Percentiles rank a stretch among this genome's conserved stretches.
Evolutionary conservation across 2,797 vertebrate species (phyloP).

Genomic region (Alectoris magna): DNA sequence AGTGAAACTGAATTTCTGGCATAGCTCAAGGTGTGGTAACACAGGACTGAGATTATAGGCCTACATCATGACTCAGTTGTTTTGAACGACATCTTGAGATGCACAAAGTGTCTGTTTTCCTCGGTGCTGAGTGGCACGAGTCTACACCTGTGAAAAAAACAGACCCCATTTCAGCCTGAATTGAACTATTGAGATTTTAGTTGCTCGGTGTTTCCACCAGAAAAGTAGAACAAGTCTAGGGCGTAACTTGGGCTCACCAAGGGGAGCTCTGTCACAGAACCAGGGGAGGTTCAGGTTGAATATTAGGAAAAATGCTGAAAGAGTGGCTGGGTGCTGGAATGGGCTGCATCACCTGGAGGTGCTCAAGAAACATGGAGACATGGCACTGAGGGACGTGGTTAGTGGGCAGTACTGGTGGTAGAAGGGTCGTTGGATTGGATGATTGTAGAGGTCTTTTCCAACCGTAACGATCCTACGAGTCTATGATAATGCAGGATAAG

Average conservation of each 20-base stretch:
- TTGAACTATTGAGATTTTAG: neutral
- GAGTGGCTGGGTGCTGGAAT: too few species aligned
- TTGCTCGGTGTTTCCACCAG: neutral
- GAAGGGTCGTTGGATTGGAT: too few species aligned
- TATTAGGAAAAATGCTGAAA: too few species aligned
- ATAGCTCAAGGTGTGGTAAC: neutral
- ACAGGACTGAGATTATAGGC: neutral
- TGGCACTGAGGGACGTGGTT: too few species aligned
- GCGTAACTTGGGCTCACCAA: neutral
- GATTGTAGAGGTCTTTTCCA: too few species aligned
- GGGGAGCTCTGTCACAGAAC: too few species aligned
- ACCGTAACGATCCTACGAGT: too few species aligned
- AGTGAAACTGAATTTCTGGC: neutral
- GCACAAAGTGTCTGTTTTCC: neutral
- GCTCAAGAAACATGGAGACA: too few species aligned
- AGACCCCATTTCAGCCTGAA: neutral
- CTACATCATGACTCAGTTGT: neutral
- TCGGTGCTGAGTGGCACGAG: fast-evolving
- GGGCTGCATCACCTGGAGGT: too few species aligned
- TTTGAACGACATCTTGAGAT: neutral
- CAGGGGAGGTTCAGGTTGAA: too few species aligned
- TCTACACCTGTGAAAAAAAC: neutral
- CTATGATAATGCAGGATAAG: neutral
- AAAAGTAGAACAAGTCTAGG: neutral
- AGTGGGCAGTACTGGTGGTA: too few species aligned